Evolutionary conservation across 2,113 vertebrate species (phyloP).

Genomic region (Pomatostomus ruficeps): DNA sequence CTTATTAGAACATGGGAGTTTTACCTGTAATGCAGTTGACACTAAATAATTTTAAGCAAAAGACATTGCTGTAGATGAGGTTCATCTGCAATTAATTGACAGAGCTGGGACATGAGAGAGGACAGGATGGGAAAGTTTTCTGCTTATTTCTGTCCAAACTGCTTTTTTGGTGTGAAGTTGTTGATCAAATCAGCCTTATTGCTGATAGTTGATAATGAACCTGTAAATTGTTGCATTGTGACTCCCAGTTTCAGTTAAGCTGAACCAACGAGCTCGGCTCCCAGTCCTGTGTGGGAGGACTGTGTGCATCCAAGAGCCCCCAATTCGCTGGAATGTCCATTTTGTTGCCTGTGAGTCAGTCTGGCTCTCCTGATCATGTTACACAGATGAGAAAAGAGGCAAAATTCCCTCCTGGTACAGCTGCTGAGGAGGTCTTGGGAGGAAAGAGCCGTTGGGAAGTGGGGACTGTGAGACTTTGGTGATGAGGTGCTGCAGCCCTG

Average conservation of each 20-base stretch:
- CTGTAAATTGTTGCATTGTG: neutral
- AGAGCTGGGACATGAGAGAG: neutral
- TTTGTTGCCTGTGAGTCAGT: neutral
- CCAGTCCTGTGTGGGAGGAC: neutral
- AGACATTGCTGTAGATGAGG: neutral
- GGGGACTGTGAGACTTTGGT: neutral
- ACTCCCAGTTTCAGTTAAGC: neutral
- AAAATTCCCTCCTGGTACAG: neutral
- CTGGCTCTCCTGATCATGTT: neutral
- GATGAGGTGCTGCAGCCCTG: neutral
- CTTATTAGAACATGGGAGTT: neutral
- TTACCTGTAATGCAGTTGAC: neutral
- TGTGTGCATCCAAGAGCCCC: rapidly evolving
- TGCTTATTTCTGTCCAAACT: neutral
- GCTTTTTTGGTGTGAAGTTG: neutral
- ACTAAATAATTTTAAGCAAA: neutral
- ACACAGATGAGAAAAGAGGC: neutral
- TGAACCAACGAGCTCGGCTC: neutral
- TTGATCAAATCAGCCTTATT: neutral
- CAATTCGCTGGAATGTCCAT: rapidly evolving
- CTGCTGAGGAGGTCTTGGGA: neutral
- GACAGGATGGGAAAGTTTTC: neutral
- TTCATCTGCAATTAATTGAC: neutral
- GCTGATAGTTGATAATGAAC: neutral
- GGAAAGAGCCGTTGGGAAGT: neutral